phyloP scores from a whole-genome alignment of 1,140 invertebrate species.

The Papilio xuthus region DNA sequence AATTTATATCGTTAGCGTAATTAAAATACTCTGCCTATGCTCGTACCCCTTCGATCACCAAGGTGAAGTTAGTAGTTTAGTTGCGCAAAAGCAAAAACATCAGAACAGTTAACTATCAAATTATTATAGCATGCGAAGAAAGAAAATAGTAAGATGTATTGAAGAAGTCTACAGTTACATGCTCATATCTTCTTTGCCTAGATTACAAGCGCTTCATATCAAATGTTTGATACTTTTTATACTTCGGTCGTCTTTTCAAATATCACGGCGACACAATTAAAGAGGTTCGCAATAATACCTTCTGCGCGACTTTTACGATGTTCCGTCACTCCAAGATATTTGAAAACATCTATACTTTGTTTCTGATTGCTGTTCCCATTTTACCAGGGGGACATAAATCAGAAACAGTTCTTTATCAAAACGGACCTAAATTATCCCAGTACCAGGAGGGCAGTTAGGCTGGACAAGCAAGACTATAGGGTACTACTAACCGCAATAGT shows the following conservation, averaged over 20 bases:
- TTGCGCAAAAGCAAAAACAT: slow-evolving; percentile 11
- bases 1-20: not conserved
- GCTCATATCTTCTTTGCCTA: not conserved
- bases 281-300: too few species aligned
- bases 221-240: not conserved
- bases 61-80: not conserved
- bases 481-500: slow-evolving; percentile 81
- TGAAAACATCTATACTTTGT: too few species aligned
- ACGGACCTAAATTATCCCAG: not conserved
- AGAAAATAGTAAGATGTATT: not conserved
- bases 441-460: not conserved
- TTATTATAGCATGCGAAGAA: not conserved
- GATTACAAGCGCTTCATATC: not conserved
- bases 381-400: too few species aligned
- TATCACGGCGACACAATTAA: too few species aligned
- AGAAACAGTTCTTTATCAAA: not conserved
- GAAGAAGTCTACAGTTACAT: not conserved
- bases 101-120: not conserved
- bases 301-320: too few species aligned
- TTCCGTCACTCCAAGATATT: too few species aligned
- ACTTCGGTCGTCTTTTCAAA: too few species aligned
- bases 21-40: not conserved
- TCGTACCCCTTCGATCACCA: not conserved
- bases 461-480: slow-evolving; percentile 4
- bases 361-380: too few species aligned